Evolutionary conservation across 2,888 invertebrate species (phyloP).

Genomic region (Pachydiplax longipennis): DNA sequence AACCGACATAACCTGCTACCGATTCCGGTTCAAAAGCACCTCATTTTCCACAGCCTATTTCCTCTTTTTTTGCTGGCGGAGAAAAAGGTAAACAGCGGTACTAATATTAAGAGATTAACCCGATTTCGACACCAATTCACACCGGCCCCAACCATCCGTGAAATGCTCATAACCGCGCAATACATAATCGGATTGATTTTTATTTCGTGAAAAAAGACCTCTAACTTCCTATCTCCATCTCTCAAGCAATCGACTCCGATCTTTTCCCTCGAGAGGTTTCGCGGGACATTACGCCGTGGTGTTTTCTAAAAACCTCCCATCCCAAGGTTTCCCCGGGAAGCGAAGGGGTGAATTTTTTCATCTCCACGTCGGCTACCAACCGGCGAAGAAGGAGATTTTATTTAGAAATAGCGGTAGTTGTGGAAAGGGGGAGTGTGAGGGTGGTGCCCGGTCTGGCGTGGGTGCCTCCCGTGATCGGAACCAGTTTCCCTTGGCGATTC

Average conservation of each 20-base stretch:
- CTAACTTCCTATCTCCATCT: background rate
- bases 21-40: background rate
- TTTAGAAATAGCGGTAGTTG: background rate
- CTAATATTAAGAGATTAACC: background rate
- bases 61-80: background rate
- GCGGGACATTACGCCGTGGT: background rate
- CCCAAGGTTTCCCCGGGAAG: background rate
- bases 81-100: background rate
- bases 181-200: background rate
- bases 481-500: slow-evolving; percentile 1
- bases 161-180: background rate
- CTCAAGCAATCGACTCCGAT: background rate
- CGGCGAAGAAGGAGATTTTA: background rate
- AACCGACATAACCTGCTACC: background rate
- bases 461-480: background rate
- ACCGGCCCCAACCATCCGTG: background rate
- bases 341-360: background rate
- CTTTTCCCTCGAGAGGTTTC: background rate
- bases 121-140: background rate
- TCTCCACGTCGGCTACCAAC: background rate
- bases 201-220: background rate
- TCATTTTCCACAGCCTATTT: background rate
- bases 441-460: background rate
- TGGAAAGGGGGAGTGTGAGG: background rate
- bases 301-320: background rate